phyloP scores from a whole-genome alignment of 1,140 invertebrate genomes.

The Bombus superbus region DNA sequence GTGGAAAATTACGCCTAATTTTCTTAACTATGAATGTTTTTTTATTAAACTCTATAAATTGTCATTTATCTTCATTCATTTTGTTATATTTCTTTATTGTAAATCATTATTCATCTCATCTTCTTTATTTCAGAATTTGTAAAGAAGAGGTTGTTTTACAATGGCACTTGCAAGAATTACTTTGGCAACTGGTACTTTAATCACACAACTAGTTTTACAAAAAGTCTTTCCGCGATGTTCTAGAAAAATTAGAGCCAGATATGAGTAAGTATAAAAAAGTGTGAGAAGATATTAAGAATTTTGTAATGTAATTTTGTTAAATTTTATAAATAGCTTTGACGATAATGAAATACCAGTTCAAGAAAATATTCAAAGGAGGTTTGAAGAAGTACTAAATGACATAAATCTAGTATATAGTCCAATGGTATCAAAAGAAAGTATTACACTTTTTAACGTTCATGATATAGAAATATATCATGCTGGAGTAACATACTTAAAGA shows the following conservation, averaged over 20 bases:
- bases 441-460: conserved; percentile 85
- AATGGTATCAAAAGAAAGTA: conserved; percentile 71
- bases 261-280: conserved; percentile 80
- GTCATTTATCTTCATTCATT: not conserved
- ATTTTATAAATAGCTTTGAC: conserved; percentile 42
- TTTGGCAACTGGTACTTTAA: not conserved
- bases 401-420: conserved; percentile 76
- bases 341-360: conserved; percentile 79
- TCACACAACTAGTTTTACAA: conserved; percentile 79
- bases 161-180: not conserved
- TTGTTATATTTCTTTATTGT: not conserved
- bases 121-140: conserved; percentile 1
- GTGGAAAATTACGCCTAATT: not conserved
- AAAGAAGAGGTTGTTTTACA: not conserved
- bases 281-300: not conserved
- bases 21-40: not conserved
- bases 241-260: conserved; percentile 81
- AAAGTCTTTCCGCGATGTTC: conserved; percentile 83
- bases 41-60: not conserved
- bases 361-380: conserved; percentile 73
- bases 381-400: conserved; percentile 83
- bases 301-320: conserved; percentile 25
- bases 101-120: not conserved
- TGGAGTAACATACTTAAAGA: conserved; percentile 79
- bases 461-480: conserved; percentile 86